These are phyloP conservation scores for Schizaphis graminum DNA, from an alignment of 2,888 invertebrate species.

Conservation along the genomic window DNA sequence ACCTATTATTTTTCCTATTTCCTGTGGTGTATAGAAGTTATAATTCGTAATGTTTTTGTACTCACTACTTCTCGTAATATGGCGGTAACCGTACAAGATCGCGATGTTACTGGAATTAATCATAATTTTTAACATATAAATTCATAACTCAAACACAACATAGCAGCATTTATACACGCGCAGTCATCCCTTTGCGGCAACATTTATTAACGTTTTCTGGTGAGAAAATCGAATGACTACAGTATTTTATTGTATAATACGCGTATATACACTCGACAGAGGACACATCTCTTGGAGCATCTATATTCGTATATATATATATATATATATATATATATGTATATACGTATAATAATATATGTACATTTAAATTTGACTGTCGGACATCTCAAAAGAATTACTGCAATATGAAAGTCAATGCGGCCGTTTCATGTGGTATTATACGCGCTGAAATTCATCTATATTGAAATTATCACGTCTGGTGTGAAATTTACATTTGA, in stretches of 20 bases:
- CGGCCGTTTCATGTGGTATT: neutral
- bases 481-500: neutral
- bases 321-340: neutral
- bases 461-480: neutral
- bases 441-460: neutral
- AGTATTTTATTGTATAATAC: neutral
- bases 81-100: neutral
- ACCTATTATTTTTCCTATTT: neutral
- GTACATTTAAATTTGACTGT: neutral
- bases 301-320: neutral
- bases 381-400: slow-evolving; percentile 13
- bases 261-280: neutral
- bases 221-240: neutral
- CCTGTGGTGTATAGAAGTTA: neutral
- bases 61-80: neutral
- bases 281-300: neutral
- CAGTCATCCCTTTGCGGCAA: neutral
- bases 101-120: neutral
- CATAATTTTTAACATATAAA: neutral
- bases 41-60: neutral
- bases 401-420: neutral
- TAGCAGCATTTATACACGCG: neutral
- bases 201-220: neutral
- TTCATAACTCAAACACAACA: neutral
- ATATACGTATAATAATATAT: neutral